Percentiles rank a stretch among this genome's conserved stretches.
phyloP scores from a whole-genome alignment of 2,797 vertebrate species.

The Thaleichthys pacificus region DNA sequence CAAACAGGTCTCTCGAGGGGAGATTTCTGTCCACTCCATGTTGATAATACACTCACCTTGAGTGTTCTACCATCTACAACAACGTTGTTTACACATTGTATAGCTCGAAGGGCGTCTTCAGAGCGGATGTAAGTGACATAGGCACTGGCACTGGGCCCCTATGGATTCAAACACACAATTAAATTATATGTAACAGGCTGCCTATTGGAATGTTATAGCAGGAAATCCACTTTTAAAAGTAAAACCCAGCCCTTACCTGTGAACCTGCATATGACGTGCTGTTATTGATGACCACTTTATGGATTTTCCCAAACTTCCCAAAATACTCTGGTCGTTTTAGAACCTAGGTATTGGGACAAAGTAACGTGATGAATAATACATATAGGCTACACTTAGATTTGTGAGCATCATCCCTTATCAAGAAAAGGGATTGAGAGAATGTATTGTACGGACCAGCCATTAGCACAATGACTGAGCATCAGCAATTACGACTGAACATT shows the following conservation, averaged over 20 bases:
- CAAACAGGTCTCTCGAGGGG: not conserved
- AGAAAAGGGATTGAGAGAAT: not conserved
- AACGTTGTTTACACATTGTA: conserved; percentile 99
- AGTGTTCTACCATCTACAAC: conserved; percentile 98
- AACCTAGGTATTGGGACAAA: conserved; percentile 77
- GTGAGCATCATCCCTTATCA: not conserved
- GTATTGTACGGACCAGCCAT: not conserved
- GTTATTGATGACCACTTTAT: conserved; percentile 99
- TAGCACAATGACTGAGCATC: not conserved
- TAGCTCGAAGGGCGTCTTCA: conserved; percentile 98
- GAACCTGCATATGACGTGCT: conserved; percentile 99
- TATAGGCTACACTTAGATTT: not conserved
- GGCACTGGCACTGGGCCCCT: conserved; percentile 98
- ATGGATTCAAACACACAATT: conserved; percentile 36
- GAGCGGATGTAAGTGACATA: conserved; percentile 98
- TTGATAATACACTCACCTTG: conserved; percentile 78
- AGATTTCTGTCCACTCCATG: too few species aligned
- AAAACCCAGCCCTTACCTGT: conserved; percentile 81
- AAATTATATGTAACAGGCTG: conserved; percentile 3
- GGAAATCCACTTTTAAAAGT: not conserved
- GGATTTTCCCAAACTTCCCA: conserved; percentile 99
- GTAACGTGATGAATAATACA: not conserved
- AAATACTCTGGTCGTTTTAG: conserved; percentile 99
- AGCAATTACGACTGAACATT: too few species aligned
- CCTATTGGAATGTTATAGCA: not conserved